Conservation (phyloP, 2,888 invertebrate genomes). For the Hedya salicella region DNA sequence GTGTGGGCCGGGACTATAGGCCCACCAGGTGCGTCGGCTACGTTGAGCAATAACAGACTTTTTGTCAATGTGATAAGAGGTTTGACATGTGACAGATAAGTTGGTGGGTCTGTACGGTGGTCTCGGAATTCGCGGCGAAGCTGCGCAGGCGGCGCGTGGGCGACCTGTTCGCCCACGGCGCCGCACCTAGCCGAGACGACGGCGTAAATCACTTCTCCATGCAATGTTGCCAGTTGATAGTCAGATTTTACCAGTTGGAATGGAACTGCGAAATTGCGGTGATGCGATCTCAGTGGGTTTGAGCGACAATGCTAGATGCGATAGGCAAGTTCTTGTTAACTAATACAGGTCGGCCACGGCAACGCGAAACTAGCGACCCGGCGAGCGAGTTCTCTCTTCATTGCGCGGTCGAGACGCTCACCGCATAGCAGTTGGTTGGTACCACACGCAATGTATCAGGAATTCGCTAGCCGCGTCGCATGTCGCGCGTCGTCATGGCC, state of each 20-base stretch:
- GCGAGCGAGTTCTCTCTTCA: no score
- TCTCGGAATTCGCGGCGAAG: conserved; percentile 76
- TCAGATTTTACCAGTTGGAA: conserved; percentile 39
- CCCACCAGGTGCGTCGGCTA: background rate
- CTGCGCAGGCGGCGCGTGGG: conserved; percentile 63
- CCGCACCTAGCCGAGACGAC: conserved; percentile 75
- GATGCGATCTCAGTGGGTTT: conserved; percentile 15
- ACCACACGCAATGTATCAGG: no score
- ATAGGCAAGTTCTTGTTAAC: no score
- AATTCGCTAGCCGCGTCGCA: no score
- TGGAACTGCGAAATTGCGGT: conserved; percentile 31
- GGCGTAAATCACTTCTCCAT: conserved; percentile 65
- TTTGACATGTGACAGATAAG: conserved; percentile 7
- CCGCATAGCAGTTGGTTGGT: no score
- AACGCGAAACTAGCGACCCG: no score
- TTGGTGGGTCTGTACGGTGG: conserved; percentile 52
- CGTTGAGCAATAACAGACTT: conserved; percentile 8
- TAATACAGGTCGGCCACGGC: no score
- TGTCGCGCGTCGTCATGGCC: no score
- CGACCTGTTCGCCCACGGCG: conserved; percentile 75
- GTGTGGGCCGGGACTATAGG: conserved; percentile 34
- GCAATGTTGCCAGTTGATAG: conserved; percentile 52
- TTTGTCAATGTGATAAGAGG: background rate
- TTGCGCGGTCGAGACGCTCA: no score
- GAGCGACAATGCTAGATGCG: background rate